Percentiles rank a stretch among this genome's conserved stretches.
phyloP scores from a whole-genome alignment of 2,888 invertebrate species.

The Ptychoptera albimana region DNA sequence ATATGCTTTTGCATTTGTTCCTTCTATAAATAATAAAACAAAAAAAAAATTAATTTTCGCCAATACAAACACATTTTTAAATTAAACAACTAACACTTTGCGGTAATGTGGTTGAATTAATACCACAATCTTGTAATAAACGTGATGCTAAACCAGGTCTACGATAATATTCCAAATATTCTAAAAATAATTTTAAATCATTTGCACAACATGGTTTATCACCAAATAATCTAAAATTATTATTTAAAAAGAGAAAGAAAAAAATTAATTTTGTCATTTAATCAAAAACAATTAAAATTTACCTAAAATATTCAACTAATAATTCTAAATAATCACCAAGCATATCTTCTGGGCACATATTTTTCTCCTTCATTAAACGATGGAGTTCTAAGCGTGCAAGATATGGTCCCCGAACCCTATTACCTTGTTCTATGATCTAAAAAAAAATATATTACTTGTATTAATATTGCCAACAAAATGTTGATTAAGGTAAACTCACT shows the following conservation, averaged over 20 bases:
- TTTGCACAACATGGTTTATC: constrained; percentile 74
- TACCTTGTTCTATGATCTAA: constrained; percentile 37
- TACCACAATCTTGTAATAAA: constrained; percentile 45
- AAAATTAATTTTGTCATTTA: neutral
- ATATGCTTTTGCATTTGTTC: constrained; percentile 72
- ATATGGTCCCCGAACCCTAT: constrained; percentile 59
- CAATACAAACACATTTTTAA: no score
- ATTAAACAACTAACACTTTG: constrained; percentile 35
- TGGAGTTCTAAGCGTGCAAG: constrained; percentile 67
- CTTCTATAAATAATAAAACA: constrained; percentile 29
- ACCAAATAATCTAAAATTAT: constrained; percentile 42
- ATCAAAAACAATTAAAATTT: neutral
- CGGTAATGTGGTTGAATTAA: constrained; percentile 45
- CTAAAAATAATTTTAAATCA: constrained; percentile 63
- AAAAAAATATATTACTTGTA: constrained; percentile 12
- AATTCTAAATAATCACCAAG: constrained; percentile 49
- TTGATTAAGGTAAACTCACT: constrained; percentile 11
- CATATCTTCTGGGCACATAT: constrained; percentile 35
- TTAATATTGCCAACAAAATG: neutral
- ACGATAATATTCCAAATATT: constrained; percentile 39
- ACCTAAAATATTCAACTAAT: constrained; percentile 58
- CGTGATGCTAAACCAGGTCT: constrained; percentile 41
- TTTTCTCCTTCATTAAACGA: constrained; percentile 38
- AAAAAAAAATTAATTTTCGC: neutral
- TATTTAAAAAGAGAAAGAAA: neutral